A percentile compares a stretch with the other conserved stretches of the same genome.
phyloP scores from a whole-genome alignment of 2,888 invertebrate genomes.

The Hyppa rectilinea region DNA sequence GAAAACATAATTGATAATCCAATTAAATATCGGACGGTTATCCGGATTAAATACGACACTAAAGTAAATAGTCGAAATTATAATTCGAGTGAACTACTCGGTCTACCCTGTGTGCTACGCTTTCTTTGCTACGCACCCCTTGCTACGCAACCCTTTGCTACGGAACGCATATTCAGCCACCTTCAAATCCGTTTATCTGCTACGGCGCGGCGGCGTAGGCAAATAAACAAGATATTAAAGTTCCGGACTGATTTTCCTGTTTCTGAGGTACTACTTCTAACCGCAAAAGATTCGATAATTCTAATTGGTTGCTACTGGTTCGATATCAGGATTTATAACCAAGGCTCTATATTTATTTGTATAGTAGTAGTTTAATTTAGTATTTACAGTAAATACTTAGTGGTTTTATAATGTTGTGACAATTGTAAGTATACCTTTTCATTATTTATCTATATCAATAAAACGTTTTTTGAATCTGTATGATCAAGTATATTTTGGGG shows the following conservation, averaged over 20 bases:
- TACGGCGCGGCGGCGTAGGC: constrained; percentile 18
- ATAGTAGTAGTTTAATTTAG: neutral
- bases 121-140: constrained; percentile 1
- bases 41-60: too few species aligned
- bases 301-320: neutral
- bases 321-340: neutral
- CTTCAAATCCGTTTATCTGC: neutral
- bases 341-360: neutral
- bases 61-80: too few species aligned
- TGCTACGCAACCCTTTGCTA: neutral
- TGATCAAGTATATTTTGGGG: neutral
- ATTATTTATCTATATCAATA: neutral
- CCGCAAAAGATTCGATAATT: neutral
- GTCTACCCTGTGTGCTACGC: neutral
- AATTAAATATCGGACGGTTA: too few species aligned
- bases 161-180: neutral
- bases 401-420: too few species aligned
- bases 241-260: neutral
- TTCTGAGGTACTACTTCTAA: constrained; percentile 3
- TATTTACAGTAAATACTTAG: neutral
- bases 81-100: neutral
- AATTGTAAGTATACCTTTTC: neutral
- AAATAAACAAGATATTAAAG: neutral
- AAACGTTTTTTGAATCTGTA: neutral
- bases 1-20: too few species aligned